Evolutionary conservation across 2,888 invertebrate species (phyloP).

Genomic region (Acrobasis repandana): DNA sequence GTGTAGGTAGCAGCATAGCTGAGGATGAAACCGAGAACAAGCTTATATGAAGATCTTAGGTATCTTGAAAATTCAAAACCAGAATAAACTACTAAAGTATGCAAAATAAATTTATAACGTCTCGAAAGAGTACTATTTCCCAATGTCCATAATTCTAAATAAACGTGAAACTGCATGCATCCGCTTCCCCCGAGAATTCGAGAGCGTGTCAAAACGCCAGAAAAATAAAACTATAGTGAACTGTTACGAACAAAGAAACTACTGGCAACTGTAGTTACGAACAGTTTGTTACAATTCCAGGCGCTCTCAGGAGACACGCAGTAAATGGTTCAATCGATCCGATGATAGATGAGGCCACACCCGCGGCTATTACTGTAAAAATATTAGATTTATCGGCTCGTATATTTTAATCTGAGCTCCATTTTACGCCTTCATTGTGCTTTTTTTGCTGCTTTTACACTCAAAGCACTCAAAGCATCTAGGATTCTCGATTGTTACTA

Average conservation of each 20-base stretch:
- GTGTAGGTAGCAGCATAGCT: too few species aligned
- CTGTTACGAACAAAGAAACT: conserved; percentile 13
- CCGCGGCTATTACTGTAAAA: conserved; percentile 12
- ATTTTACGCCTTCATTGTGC: too few species aligned
- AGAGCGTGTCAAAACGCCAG: conserved; percentile 7
- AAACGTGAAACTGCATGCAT: not conserved
- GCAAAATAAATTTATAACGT: not conserved
- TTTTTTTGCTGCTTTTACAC: not conserved
- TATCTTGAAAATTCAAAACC: not conserved
- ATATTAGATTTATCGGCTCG: conserved; percentile 15
- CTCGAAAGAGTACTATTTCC: not conserved
- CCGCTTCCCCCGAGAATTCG: conserved; percentile 1
- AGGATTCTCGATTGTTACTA: too few species aligned
- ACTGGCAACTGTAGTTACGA: conserved; percentile 8
- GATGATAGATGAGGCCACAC: conserved; percentile 14
- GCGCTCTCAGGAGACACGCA: conserved; percentile 10
- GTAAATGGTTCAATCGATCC: conserved; percentile 8
- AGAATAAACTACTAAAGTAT: not conserved
- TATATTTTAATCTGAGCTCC: too few species aligned
- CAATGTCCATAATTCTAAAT: not conserved
- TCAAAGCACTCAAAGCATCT: too few species aligned
- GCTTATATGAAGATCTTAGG: too few species aligned
- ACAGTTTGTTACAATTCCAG: conserved; percentile 9
- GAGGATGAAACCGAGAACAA: too few species aligned
- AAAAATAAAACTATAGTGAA: conserved; percentile 10